Conservation (phyloP, 2,113 vertebrate species). For the Heteronetta atricapilla region DNA sequence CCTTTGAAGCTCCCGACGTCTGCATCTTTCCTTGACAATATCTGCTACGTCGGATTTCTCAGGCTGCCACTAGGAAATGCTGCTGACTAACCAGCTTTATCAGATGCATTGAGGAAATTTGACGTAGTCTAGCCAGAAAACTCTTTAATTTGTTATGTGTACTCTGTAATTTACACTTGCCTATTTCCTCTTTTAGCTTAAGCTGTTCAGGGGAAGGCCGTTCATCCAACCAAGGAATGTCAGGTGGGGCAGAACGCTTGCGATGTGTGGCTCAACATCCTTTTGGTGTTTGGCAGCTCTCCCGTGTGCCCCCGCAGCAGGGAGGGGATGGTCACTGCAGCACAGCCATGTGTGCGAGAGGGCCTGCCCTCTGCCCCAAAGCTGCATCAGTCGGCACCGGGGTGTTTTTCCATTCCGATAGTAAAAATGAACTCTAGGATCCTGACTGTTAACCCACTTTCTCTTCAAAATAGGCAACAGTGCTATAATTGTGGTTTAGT, state of each 20-base stretch:
- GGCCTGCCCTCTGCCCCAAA: not conserved
- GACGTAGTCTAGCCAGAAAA: not conserved
- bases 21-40: not conserved
- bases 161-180: not conserved
- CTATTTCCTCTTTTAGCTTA: not conserved
- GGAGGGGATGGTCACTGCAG: not conserved
- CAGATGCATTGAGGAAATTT: not conserved
- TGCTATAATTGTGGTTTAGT: not conserved
- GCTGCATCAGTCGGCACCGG: not conserved
- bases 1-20: not conserved
- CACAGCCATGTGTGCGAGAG: not conserved
- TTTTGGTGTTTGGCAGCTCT: not conserved
- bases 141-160: rapidly evolving
- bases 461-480: not conserved
- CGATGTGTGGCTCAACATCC: not conserved
- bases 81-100: not conserved
- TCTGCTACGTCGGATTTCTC: not conserved
- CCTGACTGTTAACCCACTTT: not conserved
- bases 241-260: not conserved
- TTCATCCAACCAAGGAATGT: not conserved
- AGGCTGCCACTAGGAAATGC: not conserved
- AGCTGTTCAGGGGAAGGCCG: not conserved
- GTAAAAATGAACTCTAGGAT: not conserved
- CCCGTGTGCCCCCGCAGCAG: not conserved
- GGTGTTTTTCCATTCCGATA: not conserved